Base-by-base conservation (phyloP, 35 echinoderm and acorn worm species). In the Strongylocentrotus purpuratus region DNA sequence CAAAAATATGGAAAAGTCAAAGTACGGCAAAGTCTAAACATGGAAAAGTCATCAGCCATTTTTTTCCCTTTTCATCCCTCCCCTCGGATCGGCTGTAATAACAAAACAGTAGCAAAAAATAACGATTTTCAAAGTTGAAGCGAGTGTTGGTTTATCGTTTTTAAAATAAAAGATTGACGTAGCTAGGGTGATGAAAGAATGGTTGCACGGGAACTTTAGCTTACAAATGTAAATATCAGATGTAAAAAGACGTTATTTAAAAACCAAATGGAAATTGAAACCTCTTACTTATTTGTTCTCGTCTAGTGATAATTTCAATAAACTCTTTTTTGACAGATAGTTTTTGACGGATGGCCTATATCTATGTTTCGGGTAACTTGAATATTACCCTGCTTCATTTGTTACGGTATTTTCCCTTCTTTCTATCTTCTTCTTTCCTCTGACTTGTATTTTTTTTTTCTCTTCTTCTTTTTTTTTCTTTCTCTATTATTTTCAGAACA, bases 121-220 rank as follows among this genome's bases (percentile, higher is more conserved):
- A 28, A 78, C 20, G 20, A n/a, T 28, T 78, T 78, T 78, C 61
- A 41, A 41, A 41, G 35, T 18, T 59, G 2, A 17, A 78, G 3
- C 65, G 65, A 78, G 65, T 78, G 22, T 78, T 78, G 65, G 65
- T 78, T 78, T 78, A 78, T 78, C 65, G 65, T n/a, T 78, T 78
- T 78, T 78, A 78, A 28, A 78, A n/a, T 22, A 78, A 78, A 22
- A n/a, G 65, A n/a, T 78, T 78, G 18, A 28, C 28, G 65, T n/a
- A 59, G 52, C 11, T 5, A 22, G 22, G 22, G 65, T 78, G 65
- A 78, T 28, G 65, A 78, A 78, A 78, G 65, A n/a, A 7, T 78
- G 65, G 65, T 78, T 78, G 65, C 65, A 78, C 7, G 65, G n/a
- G 65, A 78, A 78, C 65, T 78, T 78, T 8, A 18, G 22, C 65